phyloP scores from a whole-genome alignment of 2,797 vertebrate species.

The Danio albolineatus region DNA sequence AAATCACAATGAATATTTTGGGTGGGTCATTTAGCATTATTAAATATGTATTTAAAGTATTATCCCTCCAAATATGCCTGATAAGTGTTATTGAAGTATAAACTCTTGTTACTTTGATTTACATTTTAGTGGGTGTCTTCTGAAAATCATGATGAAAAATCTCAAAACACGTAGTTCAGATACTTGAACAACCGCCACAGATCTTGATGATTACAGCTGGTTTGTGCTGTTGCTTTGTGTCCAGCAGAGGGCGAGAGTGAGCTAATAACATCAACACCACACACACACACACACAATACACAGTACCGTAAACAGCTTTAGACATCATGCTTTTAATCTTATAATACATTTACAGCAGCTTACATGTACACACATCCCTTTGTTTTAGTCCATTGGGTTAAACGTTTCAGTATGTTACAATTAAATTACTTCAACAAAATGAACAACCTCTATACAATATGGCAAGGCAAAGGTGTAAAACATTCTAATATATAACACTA shows the following conservation, averaged over 20 bases:
- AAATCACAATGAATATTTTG: no score
- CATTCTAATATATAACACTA: constrained; percentile 20
- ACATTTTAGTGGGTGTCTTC: no score
- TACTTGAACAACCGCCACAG: no score
- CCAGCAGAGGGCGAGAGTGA: constrained; percentile 47
- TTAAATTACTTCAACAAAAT: constrained; percentile 23
- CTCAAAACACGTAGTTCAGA: no score
- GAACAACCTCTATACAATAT: background rate
- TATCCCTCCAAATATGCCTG: no score
- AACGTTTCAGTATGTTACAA: background rate
- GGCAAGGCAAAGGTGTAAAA: background rate
- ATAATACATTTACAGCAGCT: constrained; percentile 3
- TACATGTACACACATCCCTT: background rate
- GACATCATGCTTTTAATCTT: background rate
- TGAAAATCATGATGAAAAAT: no score
- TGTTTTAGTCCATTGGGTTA: background rate
- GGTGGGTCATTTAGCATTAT: no score
- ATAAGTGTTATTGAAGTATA: no score
- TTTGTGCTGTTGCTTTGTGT: background rate
- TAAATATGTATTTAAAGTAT: no score
- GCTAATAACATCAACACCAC: background rate
- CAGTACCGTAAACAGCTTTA: background rate
- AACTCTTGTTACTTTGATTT: no score
- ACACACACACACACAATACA: background rate
- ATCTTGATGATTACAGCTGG: background rate